Conservation (phyloP, 64 coral and sea anemone genomes). For the Stichodactyla mertensii region DNA sequence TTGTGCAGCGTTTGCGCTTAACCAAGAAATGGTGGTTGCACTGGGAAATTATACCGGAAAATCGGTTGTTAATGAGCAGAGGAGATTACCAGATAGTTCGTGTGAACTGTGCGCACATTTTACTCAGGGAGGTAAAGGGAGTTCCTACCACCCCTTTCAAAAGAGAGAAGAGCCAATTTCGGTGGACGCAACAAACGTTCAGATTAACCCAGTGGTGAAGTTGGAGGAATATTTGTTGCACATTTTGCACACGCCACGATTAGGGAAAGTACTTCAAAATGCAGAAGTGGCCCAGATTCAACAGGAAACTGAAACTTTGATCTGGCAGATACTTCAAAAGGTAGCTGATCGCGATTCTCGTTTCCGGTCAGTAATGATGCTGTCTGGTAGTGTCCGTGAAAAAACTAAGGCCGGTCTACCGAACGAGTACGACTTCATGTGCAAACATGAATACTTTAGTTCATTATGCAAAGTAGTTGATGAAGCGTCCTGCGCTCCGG, state of each 20-base stretch:
- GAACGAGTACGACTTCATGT: conserved; percentile 52
- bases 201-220: too few species aligned
- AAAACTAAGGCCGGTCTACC: conserved; percentile 49
- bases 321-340: background rate
- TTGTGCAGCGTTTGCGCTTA: background rate
- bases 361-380: conserved; percentile 25
- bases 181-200: too few species aligned
- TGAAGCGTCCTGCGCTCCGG: too few species aligned
- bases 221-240: background rate
- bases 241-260: conserved; percentile 35
- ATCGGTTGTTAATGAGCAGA: too few species aligned
- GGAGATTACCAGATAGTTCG: too few species aligned
- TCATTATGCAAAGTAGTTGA: too few species aligned
- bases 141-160: too few species aligned
- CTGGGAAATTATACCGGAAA: too few species aligned
- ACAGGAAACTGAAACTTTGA: conserved; percentile 37
- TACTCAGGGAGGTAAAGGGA: too few species aligned
- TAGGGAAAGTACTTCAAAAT: conserved; percentile 45
- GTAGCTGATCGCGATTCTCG: conserved; percentile 9
- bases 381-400: conserved; percentile 47
- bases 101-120: too few species aligned
- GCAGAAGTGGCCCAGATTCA: conserved; percentile 26
- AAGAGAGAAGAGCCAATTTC: too few species aligned
- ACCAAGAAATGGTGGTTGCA: too few species aligned
- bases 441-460: conserved; percentile 35